Base-by-base conservation (phyloP, 2,888 invertebrate genomes). In the Nomada ferruginata region DNA sequence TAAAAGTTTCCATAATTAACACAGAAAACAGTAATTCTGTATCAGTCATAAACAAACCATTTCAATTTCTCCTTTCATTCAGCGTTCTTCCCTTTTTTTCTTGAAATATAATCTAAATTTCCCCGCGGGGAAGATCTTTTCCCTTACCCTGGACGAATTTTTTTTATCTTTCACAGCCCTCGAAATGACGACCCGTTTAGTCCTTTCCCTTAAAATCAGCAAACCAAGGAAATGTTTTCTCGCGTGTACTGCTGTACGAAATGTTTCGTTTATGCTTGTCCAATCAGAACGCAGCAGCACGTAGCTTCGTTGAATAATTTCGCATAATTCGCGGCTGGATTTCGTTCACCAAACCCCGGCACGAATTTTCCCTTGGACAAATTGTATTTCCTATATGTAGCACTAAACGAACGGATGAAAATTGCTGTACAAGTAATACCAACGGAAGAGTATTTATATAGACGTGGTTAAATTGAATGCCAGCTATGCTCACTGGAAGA, bases 301-400 rank as follows among this genome's bases (percentile, higher is more conserved):
- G 20, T 52, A n/a, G 26, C n/a, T 9, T 13, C 50, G 53, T 66
- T 23, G 42, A 15, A 42, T 68, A 68, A 68, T 68, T 42, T 20
- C 66, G 10, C 20, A 36, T 36, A 53, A 2, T 29, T 61, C 29
- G 42, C 60, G 42, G 36, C 36, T 5, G 42, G 20, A 36, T 53
- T 66, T 53, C 53, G n/a, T 50, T 52, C 29, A 10, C 42, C 13
- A 4, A 23, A 15, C 20, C 18, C 55, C 4, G 11, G 55, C 23
- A 15, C 23, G 42, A 42, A 55, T 55, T 68, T 55, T 23, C 20
- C 20, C 13, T 53, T 53, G 13, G 23, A 23, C 10, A 18, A 68
- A 53, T 36, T 20, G 13, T 36, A 15, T 53, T 53, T 13, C 53
- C 10, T 20, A 15, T 29, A 15, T 10, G 11, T 4, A n/a, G 10